Evolutionary conservation across 2,888 invertebrate genomes (phyloP).

Genomic region (Heterodera filipjevi): DNA sequence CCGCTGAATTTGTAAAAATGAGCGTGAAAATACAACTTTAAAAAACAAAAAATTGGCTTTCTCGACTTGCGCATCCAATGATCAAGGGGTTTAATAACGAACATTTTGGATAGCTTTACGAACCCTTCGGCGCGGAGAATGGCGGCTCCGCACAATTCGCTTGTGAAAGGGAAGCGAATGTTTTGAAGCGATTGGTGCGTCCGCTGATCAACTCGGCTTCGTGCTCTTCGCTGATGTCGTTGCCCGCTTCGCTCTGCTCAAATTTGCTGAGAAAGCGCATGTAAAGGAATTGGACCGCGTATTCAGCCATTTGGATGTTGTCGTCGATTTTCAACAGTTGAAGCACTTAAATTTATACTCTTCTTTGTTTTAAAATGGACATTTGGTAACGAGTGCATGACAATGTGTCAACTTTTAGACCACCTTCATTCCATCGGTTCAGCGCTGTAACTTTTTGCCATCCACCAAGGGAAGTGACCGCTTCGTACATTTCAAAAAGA

Average conservation of each 20-base stretch:
- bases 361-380: too few relatives aligned
- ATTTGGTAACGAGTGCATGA: too few relatives aligned
- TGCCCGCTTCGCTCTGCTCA: conserved; percentile 58
- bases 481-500: conserved; percentile 84
- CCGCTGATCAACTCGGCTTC: conserved; percentile 41
- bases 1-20: background rate
- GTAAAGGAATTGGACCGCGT: conserved; percentile 74
- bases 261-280: conserved; percentile 57
- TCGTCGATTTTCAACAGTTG: conserved; percentile 38
- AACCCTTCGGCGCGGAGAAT: conserved; percentile 37
- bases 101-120: background rate
- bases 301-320: conserved; percentile 75
- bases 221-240: conserved; percentile 51
- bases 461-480: conserved; percentile 89
- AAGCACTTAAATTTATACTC: too few relatives aligned
- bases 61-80: too few relatives aligned
- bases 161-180: background rate
- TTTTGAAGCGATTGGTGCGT: conserved; percentile 31
- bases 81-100: background rate
- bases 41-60: conserved; percentile 6
- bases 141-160: conserved; percentile 50
- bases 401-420: conserved; percentile 40
- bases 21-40: too few relatives aligned
- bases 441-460: conserved; percentile 78
- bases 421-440: conserved; percentile 61